phyloP scores from a whole-genome alignment of 2,888 invertebrate species.

The Ethmia dodecea region DNA sequence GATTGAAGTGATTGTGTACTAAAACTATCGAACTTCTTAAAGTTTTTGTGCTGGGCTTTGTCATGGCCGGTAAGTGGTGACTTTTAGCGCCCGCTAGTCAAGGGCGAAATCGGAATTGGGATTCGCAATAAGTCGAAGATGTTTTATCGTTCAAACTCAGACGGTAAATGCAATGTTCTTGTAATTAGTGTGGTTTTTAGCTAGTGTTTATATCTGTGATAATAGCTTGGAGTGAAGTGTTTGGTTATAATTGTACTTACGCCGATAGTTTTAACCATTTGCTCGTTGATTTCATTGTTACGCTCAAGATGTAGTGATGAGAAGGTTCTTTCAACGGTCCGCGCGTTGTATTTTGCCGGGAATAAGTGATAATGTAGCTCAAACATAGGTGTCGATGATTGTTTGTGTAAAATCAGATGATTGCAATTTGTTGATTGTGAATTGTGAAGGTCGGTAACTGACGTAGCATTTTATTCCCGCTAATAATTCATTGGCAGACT shows the following conservation, averaged over 20 bases:
- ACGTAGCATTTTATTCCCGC: conserved; percentile 26
- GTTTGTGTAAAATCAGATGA: conserved; percentile 55
- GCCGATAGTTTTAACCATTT: conserved; percentile 65
- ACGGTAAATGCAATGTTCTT: conserved; percentile 78
- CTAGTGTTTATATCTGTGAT: conserved; percentile 66
- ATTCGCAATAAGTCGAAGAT: conserved; percentile 77
- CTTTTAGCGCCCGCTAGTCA: conserved; percentile 76
- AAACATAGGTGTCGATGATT: conserved; percentile 31
- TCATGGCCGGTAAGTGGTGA: conserved; percentile 89
- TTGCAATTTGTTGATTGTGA: conserved; percentile 45
- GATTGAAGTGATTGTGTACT: conserved; percentile 71
- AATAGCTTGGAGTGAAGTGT: conserved; percentile 63
- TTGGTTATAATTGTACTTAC: conserved; percentile 55
- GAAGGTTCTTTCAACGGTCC: conserved; percentile 54
- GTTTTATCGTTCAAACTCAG: conserved; percentile 79
- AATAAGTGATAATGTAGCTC: conserved; percentile 23
- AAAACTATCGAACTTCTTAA: conserved; percentile 73
- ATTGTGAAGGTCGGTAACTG: conserved; percentile 44
- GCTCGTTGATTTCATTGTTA: conserved; percentile 45
- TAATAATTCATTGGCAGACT: conserved; percentile 1
- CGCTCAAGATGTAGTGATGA: conserved; percentile 40
- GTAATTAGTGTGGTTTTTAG: conserved; percentile 72
- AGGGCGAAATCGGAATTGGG: conserved; percentile 77
- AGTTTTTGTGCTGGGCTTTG: conserved; percentile 80
- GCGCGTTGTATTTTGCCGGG: conserved; percentile 21